Evolutionary conservation across 2,888 invertebrate species (phyloP).

Genomic region (Spatulosminthurus flaviceps): DNA sequence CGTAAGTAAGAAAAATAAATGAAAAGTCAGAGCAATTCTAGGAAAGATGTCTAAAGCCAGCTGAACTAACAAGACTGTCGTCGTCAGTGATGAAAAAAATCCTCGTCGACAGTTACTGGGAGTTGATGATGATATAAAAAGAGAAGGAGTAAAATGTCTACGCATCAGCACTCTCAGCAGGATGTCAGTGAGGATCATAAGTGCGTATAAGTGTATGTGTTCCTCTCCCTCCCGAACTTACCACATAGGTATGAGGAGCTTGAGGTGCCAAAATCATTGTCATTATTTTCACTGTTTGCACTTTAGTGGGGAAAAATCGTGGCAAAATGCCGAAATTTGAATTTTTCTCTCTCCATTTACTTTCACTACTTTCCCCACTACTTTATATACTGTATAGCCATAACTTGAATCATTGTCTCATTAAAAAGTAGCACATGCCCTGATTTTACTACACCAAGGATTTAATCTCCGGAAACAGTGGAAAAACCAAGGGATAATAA

Average conservation of each 20-base stretch:
- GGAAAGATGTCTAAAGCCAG: neutral
- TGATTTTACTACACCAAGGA: too few relatives aligned
- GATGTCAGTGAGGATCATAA: slow-evolving; percentile 22
- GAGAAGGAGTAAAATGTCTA: neutral
- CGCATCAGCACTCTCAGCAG: slow-evolving; percentile 20
- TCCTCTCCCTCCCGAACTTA: neutral
- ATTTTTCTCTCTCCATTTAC: neutral
- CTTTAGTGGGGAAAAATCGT: slow-evolving; percentile 10
- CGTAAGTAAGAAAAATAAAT: neutral
- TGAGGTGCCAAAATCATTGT: neutral
- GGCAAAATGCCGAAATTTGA: slow-evolving; percentile 36
- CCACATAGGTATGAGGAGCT: neutral
- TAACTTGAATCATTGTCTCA: too few relatives aligned
- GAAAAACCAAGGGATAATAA: too few relatives aligned
- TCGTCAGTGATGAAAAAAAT: neutral
- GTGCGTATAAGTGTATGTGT: slow-evolving; percentile 10
- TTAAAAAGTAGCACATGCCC: too few relatives aligned
- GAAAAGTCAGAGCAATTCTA: slow-evolving; percentile 1
- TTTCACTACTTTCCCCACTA: neutral
- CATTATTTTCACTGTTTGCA: slow-evolving; percentile 21
- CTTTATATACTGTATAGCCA: neutral
- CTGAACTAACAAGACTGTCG: slow-evolving; percentile 10
- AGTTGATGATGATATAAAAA: slow-evolving; percentile 14
- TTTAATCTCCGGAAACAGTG: too few relatives aligned
- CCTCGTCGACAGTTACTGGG: slow-evolving; percentile 7